Percentiles rank a stretch among this genome's conserved stretches.
Conservation (phyloP, 2,797 vertebrate genomes). For the Etheostoma perlongum region DNA sequence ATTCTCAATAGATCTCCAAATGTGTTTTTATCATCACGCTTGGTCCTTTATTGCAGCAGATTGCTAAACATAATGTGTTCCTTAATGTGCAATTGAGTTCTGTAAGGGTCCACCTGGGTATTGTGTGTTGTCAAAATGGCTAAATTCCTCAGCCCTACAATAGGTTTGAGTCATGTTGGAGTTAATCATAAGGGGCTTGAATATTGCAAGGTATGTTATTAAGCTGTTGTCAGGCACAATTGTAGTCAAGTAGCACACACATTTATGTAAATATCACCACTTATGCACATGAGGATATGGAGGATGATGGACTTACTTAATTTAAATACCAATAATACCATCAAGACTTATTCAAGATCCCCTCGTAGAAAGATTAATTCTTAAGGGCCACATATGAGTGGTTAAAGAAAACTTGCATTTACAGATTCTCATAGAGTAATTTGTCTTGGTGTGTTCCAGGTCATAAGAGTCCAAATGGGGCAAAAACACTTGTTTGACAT, state of each 20-base stretch:
- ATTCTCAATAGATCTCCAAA: constrained; percentile 12
- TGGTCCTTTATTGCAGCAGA: constrained; percentile 15
- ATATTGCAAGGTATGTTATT: constrained; percentile 10
- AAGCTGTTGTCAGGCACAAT: background rate
- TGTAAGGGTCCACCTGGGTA: constrained; percentile 23
- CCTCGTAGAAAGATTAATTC: background rate
- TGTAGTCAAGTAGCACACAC: constrained; percentile 6
- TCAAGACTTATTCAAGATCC: background rate
- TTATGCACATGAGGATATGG: background rate
- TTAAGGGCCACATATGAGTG: background rate
- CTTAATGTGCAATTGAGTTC: constrained; percentile 36
- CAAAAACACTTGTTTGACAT: background rate
- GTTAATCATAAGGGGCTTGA: constrained; percentile 12
- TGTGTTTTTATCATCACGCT: constrained; percentile 21
- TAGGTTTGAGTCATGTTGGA: constrained; percentile 1
- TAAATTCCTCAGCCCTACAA: constrained; percentile 14
- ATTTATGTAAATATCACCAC: background rate
- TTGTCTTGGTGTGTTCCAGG: background rate
- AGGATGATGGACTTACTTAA: background rate
- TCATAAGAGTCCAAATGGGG: background rate
- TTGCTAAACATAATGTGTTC: constrained; percentile 19
- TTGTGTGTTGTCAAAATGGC: constrained; percentile 28
- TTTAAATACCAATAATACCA: background rate
- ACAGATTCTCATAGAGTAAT: background rate
- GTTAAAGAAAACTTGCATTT: background rate